Conservation (phyloP, 2,113 vertebrate genomes). For the Noctilio leporinus region DNA sequence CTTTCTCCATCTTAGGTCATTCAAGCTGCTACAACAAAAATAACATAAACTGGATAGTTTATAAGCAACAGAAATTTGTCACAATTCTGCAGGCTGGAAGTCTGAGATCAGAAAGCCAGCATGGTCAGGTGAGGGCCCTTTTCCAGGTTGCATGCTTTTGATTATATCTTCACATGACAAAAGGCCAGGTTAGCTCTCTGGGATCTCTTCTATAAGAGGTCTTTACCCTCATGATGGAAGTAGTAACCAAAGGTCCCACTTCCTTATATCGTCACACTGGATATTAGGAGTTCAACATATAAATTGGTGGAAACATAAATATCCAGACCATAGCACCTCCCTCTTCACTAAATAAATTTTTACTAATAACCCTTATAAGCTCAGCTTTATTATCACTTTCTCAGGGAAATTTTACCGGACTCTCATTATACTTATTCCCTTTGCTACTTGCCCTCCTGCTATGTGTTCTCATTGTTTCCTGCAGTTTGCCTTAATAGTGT, state of each 20-base stretch:
- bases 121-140: not conserved
- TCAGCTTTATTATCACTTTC: not conserved
- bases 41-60: not conserved
- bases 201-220: not conserved
- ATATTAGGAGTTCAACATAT: not conserved
- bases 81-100: not conserved
- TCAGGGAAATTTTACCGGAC: not conserved
- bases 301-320: not conserved
- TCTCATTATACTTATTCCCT: not conserved
- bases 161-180: not conserved
- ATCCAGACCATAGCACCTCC: not conserved
- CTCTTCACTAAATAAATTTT: not conserved
- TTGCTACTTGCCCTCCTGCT: not conserved
- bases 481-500: not conserved
- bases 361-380: not conserved
- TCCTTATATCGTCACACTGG: not conserved
- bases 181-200: not conserved
- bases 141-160: not conserved
- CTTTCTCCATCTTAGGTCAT: not conserved
- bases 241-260: not conserved
- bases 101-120: not conserved
- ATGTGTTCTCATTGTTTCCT: not conserved
- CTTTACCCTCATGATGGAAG: not conserved
- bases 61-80: not conserved
- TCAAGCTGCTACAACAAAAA: not conserved